A percentile compares a stretch with the other conserved stretches of the same genome.
phyloP scores from a whole-genome alignment of 2,797 vertebrate species.

The Gobionotothen gibberifrons region DNA sequence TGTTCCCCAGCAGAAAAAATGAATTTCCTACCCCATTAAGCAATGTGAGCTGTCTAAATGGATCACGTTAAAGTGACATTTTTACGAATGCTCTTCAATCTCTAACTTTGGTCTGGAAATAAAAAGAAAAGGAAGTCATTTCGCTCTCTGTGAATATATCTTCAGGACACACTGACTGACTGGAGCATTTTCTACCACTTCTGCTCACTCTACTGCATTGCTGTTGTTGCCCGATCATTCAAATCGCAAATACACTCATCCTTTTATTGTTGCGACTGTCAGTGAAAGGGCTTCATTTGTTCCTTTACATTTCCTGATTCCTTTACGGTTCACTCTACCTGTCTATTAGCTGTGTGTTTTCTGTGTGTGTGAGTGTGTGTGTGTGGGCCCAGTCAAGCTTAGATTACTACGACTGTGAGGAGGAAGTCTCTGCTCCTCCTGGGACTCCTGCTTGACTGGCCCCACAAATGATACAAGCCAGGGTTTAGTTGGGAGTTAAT shows the following conservation, averaged over 20 bases:
- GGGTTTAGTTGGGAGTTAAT: conserved; percentile 90
- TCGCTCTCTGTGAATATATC: conserved; percentile 10
- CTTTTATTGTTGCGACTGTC: conserved; percentile 53
- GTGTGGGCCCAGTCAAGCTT: conserved; percentile 79
- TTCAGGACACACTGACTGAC: conserved; percentile 1
- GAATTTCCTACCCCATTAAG: conserved; percentile 83
- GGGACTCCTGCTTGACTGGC: conserved; percentile 88
- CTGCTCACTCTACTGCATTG: conserved; percentile 22
- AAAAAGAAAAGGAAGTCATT: conserved; percentile 53
- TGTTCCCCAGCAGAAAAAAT: conserved; percentile 75
- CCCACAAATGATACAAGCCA: conserved; percentile 89
- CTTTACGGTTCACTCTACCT: conserved; percentile 80
- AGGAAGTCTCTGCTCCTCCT: conserved; percentile 81
- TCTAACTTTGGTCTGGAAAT: conserved; percentile 61
- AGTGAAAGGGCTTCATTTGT: conserved; percentile 64
- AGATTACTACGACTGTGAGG: conserved; percentile 83
- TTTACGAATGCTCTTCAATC: conserved; percentile 76
- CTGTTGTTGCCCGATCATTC: conserved; percentile 49
- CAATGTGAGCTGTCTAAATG: conserved; percentile 79
- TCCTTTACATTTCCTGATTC: conserved; percentile 72
- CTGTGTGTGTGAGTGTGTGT: conserved; percentile 50
- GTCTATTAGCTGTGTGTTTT: conserved; percentile 67
- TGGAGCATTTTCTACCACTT: conserved; percentile 6
- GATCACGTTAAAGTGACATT: conserved; percentile 72
- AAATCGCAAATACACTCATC: conserved; percentile 54